Evolutionary conservation across 92 coral and sea anemone species (phyloP).

Genomic region (Palythoa heliodiscus): DNA sequence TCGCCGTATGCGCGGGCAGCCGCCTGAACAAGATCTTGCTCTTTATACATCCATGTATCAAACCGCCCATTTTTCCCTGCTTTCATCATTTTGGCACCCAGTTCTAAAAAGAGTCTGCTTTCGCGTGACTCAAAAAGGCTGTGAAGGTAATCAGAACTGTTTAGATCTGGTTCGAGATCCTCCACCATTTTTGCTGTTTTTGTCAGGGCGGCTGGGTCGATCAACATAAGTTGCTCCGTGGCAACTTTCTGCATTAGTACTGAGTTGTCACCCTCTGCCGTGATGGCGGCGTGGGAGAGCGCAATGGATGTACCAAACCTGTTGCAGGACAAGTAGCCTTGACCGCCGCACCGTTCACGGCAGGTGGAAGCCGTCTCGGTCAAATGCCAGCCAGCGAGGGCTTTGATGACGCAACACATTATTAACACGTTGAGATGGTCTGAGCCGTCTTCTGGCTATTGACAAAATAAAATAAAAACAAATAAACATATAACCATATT

Average conservation of each 20-base stretch:
- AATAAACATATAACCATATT: background rate
- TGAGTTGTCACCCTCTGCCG: constrained; percentile 93
- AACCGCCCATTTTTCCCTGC: constrained; percentile 78
- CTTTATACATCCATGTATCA: constrained; percentile 84
- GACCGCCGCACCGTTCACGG: constrained; percentile 95
- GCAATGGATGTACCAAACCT: constrained; percentile 61
- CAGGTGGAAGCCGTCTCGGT: constrained; percentile 73
- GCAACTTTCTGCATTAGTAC: constrained; percentile 95
- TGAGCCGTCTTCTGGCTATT: constrained; percentile 74
- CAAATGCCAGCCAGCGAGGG: constrained; percentile 87
- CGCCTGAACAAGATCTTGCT: constrained; percentile 84
- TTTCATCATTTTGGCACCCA: constrained; percentile 76
- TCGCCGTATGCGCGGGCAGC: constrained; percentile 86
- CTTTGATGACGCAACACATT: constrained; percentile 94
- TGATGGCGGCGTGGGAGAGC: constrained; percentile 86
- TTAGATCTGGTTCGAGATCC: constrained; percentile 49
- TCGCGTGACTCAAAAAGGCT: constrained; percentile 75
- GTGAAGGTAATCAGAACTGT: constrained; percentile 62
- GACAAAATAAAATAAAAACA: background rate
- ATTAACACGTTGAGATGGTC: constrained; percentile 83
- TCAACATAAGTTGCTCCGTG: constrained; percentile 72
- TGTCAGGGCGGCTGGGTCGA: constrained; percentile 61
- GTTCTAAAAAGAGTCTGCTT: constrained; percentile 65
- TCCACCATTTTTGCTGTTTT: background rate
- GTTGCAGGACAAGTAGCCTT: constrained; percentile 91